Percentiles rank a stretch among this genome's conserved stretches.
Evolutionary conservation across 1,140 invertebrate species (phyloP).

Genomic region (Drosophila sulfurigaster): DNA sequence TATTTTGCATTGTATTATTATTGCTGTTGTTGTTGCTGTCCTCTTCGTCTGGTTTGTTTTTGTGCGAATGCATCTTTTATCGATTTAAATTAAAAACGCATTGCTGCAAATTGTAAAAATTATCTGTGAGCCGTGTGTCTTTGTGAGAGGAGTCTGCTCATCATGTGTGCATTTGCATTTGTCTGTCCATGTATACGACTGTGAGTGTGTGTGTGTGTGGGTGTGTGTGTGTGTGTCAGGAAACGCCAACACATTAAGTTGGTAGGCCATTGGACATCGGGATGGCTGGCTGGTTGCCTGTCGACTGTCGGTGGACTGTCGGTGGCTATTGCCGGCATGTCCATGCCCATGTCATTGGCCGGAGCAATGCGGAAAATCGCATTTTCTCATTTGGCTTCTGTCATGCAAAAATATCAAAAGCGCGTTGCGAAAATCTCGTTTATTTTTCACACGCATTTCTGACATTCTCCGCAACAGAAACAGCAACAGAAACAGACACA

Average conservation of each 20-base stretch:
- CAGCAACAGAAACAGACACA: background rate
- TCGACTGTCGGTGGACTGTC: slow-evolving; percentile 51
- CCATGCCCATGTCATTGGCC: slow-evolving; percentile 78
- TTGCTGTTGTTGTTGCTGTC: slow-evolving; percentile 41
- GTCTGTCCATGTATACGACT: slow-evolving; percentile 6
- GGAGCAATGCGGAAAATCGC: slow-evolving; percentile 81
- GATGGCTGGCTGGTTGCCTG: slow-evolving; percentile 44
- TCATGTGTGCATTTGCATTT: slow-evolving; percentile 57
- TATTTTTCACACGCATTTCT: slow-evolving; percentile 82
- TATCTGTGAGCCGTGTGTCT: slow-evolving; percentile 70
- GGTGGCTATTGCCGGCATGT: slow-evolving; percentile 19
- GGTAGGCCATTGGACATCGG: slow-evolving; percentile 73
- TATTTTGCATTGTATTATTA: slow-evolving; percentile 70
- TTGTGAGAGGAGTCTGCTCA: slow-evolving; percentile 36
- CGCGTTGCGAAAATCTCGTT: slow-evolving; percentile 80
- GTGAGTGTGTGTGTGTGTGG: slow-evolving; percentile 12
- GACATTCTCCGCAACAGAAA: slow-evolving; percentile 55
- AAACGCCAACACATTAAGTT: slow-evolving; percentile 80
- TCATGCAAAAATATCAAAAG: slow-evolving; percentile 83
- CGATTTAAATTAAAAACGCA: slow-evolving; percentile 83
- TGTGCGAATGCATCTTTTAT: slow-evolving; percentile 80
- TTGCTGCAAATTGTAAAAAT: slow-evolving; percentile 82
- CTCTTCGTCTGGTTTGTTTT: slow-evolving; percentile 58
- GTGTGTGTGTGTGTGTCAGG: slow-evolving; percentile 60
- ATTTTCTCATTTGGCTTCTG: slow-evolving; percentile 83